Percentiles rank a stretch among this genome's conserved stretches.
These are phyloP conservation scores for Netelia virgata DNA, from an alignment of 2,888 invertebrate genomes.

Conservation along the genomic window DNA sequence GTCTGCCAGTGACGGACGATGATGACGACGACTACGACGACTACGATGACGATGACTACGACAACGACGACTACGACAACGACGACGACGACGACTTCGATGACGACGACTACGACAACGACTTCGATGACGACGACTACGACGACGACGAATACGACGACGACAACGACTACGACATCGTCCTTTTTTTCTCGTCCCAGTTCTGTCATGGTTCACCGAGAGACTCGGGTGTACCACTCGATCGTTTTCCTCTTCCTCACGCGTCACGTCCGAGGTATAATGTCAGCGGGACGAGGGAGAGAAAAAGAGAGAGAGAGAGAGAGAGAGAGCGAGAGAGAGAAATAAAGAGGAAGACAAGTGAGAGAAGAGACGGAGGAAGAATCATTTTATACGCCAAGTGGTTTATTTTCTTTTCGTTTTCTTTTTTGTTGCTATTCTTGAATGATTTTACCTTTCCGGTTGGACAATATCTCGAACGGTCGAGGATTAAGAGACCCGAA, in stretches of 20 bases:
- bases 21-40: neutral
- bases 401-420: neutral
- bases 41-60: neutral
- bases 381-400: too few species aligned
- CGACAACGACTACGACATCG: slow-evolving; percentile 14
- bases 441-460: neutral
- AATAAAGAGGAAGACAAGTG: neutral
- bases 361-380: too few species aligned
- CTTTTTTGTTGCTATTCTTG: neutral
- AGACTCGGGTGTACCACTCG: slow-evolving; percentile 27
- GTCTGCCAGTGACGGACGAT: slow-evolving; percentile 55
- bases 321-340: neutral
- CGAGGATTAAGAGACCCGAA: neutral
- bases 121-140: neutral
- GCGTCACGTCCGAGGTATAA: too few species aligned
- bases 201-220: slow-evolving; percentile 26
- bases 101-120: neutral
- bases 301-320: neutral
- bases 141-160: neutral
- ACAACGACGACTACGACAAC: slow-evolving; percentile 13
- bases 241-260: slow-evolving; percentile 27
- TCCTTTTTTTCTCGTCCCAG: slow-evolving; percentile 62
- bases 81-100: neutral
- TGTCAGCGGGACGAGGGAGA: too few species aligned
- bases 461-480: neutral